phyloP scores from a whole-genome alignment of 2,113 vertebrate genomes.

The Casuarius casuarius region DNA sequence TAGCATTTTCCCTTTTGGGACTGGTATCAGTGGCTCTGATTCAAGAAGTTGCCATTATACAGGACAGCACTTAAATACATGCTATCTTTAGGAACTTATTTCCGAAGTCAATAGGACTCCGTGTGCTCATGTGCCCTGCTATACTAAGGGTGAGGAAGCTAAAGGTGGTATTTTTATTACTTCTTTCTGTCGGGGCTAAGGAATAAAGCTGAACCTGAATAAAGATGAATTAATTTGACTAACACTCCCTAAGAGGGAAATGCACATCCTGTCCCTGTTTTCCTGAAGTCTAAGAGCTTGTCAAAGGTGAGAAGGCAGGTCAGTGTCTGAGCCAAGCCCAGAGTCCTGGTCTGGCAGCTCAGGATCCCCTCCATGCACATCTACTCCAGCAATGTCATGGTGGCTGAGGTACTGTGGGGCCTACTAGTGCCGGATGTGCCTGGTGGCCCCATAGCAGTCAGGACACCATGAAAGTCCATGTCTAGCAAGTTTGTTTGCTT shows the following conservation, averaged over 20 bases:
- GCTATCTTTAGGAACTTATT: not conserved
- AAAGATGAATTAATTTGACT: not conserved
- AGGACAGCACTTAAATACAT: fast-evolving
- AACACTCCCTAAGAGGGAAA: fast-evolving
- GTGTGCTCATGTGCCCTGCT: not conserved
- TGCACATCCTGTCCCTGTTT: not conserved
- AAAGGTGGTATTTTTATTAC: fast-evolving
- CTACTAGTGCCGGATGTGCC: not conserved
- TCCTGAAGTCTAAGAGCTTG: not conserved
- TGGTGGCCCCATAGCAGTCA: fast-evolving
- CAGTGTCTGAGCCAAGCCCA: fast-evolving
- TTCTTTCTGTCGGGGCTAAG: not conserved
- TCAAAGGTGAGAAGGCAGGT: not conserved
- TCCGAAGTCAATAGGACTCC: fast-evolving
- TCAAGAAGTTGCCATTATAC: fast-evolving
- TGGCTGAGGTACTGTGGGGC: fast-evolving
- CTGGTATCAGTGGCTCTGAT: not conserved
- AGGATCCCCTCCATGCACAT: fast-evolving
- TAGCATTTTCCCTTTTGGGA: not conserved
- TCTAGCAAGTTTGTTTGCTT: not conserved
- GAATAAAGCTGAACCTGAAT: not conserved
- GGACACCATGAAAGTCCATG: fast-evolving
- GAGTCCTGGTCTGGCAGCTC: not conserved
- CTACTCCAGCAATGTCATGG: fast-evolving
- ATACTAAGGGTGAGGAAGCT: not conserved